Base-by-base conservation (phyloP, 2,113 vertebrate species). In the Onychostruthus taczanowskii region DNA sequence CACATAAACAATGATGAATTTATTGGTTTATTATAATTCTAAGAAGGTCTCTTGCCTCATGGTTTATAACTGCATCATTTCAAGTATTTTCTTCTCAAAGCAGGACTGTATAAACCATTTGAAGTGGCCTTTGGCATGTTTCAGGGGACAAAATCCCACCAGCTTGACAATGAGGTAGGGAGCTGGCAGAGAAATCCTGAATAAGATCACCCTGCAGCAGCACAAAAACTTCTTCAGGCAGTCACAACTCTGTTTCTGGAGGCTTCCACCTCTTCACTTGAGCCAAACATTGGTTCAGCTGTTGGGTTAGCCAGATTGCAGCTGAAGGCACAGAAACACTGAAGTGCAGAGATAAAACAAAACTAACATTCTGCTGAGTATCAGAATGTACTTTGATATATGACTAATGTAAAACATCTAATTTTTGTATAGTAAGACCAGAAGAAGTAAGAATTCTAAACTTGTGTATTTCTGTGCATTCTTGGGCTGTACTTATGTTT, bases 1-100 rank as follows among this genome's bases (percentile, higher is more conserved):
- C 55, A n/a, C 31, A 15, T 13, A 37, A 77, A 53, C 12, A 76
- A 14, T 49, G 83, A 76, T 0, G 0, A 35, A 23, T 81, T 37
- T 74, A 46, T 73, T 12, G 43, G 64, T 84, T 78, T n/a, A 47
- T 81, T 67, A 16, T 15, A 39, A 33, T 81, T 84, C 35, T 55
- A 33, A 56, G 31, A 33, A 87, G 39, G 19, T 78, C 6, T 84
- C 3, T 70, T 89, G 8, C 18, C 43, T 89, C 2, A 4, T 49
- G 16, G 33, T 72, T 93, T 79, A 44, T 50, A 90, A 46, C 39
- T 77, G 7, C 68, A 20, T 47, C 41, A 88, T 84, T 69, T 43
- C 12, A n/a, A 58, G 35, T 75, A 19, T 75, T 81, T 84, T 55
- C 8, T 70, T 89, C 3, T 3, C 44, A 56, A 49, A 84, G 41